Conservation (phyloP, 2,888 invertebrate species). For the Alcis repandata region DNA sequence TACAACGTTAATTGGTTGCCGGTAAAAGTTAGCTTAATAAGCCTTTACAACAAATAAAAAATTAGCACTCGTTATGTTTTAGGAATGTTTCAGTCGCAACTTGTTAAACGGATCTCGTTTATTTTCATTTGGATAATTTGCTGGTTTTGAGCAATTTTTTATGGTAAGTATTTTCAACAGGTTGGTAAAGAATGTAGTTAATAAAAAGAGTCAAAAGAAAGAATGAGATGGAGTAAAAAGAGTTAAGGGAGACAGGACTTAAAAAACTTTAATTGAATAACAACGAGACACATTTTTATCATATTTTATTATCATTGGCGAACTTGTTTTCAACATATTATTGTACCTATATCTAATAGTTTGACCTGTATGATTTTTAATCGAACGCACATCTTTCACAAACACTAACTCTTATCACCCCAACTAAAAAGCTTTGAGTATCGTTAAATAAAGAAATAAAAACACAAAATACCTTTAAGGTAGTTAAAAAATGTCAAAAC, state of each 20-base stretch:
- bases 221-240: too few species aligned
- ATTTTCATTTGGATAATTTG: constrained; percentile 12
- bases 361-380: background rate
- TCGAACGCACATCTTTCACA: too few species aligned
- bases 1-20: constrained; percentile 22
- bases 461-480: background rate
- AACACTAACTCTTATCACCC: too few species aligned
- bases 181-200: background rate
- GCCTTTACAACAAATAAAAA: constrained; percentile 23
- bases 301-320: too few species aligned
- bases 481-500: too few species aligned
- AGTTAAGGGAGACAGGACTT: too few species aligned
- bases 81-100: constrained; percentile 23
- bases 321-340: too few species aligned
- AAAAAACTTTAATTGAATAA: too few species aligned
- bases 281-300: too few species aligned
- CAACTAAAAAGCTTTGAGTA: too few species aligned
- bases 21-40: constrained; percentile 29
- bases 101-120: constrained; percentile 15
- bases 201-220: background rate
- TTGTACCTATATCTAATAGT: background rate
- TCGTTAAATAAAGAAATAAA: background rate
- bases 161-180: background rate
- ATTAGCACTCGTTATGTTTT: constrained; percentile 26
- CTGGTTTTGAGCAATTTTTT: background rate